Base-by-base conservation (phyloP, 2,113 vertebrate genomes). In the Lophura nycthemera region DNA sequence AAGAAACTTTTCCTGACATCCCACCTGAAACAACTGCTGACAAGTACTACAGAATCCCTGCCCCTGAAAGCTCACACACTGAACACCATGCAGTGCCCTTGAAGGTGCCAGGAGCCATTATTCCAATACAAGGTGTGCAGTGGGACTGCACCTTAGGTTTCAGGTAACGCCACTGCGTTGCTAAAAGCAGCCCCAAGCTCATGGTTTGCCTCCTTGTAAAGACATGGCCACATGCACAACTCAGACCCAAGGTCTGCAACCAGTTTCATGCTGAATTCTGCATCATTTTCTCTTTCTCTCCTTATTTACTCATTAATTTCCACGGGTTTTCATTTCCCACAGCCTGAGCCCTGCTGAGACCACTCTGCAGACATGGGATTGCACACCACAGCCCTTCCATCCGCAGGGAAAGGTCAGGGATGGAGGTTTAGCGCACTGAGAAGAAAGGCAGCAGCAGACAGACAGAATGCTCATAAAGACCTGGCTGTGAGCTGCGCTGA, bases 401-500 rank as follows among this genome's bases (percentile, higher is more conserved):
- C 74, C 10, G 17, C 10, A 64, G 65, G 77, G 66, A 89, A 93
- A 92, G 85, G 91, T 96, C 92, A 92, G 83, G 16, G 18, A 9
- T 7, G 57, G 86, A 72, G 91, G 71, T 75, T 93, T 72, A 63
- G 89, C 10, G 52, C 36, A 60, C 42, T 0, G 54, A 89, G 91
- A 89, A 96, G 91, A 96, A 96, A 96, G 54, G 93, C 95, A 86
- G 92, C 65, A 93, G 76, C 80, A 94, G 94, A 57, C 79, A 94
- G 94, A 60, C 78, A 29, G 36, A 93, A 83, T 65, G 27, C 89
- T 97, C 96, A 89, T 72, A 91, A 93, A 77, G 87, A 47, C 80
- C 95, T 74, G 93, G 89, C 96, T 95, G 92, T 56, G 92, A 94
- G 94, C 56, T 71, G 89, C 91, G 89, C 92, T 96, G 95, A 97